These are phyloP conservation scores for Alcis repandata DNA, from an alignment of 2,888 invertebrate species.

Conservation along the genomic window DNA sequence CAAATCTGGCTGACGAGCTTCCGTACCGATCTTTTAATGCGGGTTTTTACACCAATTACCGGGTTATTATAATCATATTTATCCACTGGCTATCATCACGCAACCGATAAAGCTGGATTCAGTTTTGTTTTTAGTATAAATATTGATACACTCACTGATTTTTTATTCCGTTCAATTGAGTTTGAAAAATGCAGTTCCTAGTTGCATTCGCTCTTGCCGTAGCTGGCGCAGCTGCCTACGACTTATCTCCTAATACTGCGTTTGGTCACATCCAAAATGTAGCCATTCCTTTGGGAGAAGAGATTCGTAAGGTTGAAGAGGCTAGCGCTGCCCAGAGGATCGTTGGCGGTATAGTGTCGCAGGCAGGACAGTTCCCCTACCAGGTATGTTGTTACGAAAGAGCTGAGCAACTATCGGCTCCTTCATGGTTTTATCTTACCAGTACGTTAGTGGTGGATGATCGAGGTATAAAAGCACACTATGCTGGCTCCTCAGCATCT, in stretches of 20 bases:
- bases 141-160: neutral
- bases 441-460: no score
- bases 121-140: conserved; percentile 5
- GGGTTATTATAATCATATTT: neutral
- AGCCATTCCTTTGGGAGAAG: conserved; percentile 33
- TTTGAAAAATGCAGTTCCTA: conserved; percentile 37
- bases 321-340: conserved; percentile 44
- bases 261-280: conserved; percentile 30
- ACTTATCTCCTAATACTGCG: conserved; percentile 1
- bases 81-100: conserved; percentile 12
- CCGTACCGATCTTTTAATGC: neutral
- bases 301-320: conserved; percentile 37
- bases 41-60: conserved; percentile 15
- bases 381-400: conserved; percentile 45
- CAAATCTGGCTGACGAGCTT: conserved; percentile 1
- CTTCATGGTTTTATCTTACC: no score
- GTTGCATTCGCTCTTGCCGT: conserved; percentile 33
- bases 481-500: no score
- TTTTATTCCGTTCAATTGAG: neutral
- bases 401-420: neutral
- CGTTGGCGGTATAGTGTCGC: conserved; percentile 47
- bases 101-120: conserved; percentile 10
- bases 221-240: conserved; percentile 13
- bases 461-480: no score
- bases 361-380: conserved; percentile 45